Evolutionary conservation across 2,797 vertebrate genomes (phyloP), one percentile per base, ranked within the genome.

Genomic region (Dryobates pubescens): DNA sequence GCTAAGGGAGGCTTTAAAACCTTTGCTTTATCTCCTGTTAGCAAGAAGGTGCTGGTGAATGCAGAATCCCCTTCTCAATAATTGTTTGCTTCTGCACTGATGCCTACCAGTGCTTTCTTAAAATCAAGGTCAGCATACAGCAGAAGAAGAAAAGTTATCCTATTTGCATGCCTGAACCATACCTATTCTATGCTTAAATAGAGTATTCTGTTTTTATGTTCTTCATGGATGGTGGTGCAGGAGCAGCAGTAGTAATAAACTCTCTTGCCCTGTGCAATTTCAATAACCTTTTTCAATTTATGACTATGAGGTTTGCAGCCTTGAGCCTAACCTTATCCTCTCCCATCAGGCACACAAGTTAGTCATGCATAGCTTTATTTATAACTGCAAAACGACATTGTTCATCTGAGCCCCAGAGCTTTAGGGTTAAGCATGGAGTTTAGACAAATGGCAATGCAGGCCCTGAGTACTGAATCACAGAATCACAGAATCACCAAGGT

Each of bases 241-340:
- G 49, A 89, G 24, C 22, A 8, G 56, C 73, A 72, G 29, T 22
- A 63, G 53, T 58, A 92, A 78, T 88, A 75, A 81, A 91, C 51
- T 56, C 22, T 89, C 47, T 63, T 72, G 43, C 43, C 17, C 18
- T 5, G 2, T 89, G 38, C 53, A 76, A 61, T 92, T 86, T 94
- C 71, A 79, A 86, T 92, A 92, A 90, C 83, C 67, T 90, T 59
- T 27, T 82, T 83, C 23, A 54, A 43, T 94, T 75, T 88, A 57
- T 72, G 57, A 17, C 61, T 75, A 8, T 63, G 43, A 92, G 54
- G 26, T 85, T 80, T 77, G 65, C 63, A 83, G 4, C 74, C 68
- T 79, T 32, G 32, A 26, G 23, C n/a, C 49, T 74, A 65, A 70
- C 71, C 68, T 82, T 54, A 68, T 93, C 87, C 84, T 82, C 54